Conservation (phyloP, 2,113 vertebrate genomes). For the Pyxicephalus adspersus region DNA sequence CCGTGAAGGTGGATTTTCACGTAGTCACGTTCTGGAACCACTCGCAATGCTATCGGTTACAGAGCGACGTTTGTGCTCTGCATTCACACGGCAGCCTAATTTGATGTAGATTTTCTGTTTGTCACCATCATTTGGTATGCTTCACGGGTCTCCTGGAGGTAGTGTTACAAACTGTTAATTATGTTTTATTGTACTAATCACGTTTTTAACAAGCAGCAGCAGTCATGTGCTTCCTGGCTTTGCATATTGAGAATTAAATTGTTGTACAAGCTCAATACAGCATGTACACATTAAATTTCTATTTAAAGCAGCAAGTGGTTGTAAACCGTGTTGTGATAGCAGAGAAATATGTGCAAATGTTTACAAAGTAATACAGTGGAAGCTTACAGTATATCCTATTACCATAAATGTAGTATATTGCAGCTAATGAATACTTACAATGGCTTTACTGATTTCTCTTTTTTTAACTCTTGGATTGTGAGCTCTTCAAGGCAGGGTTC, state of each 20-base stretch:
- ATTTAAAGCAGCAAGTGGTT: not conserved
- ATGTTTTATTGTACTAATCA: constrained; percentile 42
- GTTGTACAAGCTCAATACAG: constrained; percentile 7
- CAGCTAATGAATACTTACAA: no score
- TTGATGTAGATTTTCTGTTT: constrained; percentile 19
- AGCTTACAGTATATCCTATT: no score
- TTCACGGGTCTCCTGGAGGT: constrained; percentile 7
- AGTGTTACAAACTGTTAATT: constrained; percentile 37
- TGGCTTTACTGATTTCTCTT: no score
- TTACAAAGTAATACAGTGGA: no score
- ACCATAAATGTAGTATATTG: no score
- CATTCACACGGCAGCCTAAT: not conserved
- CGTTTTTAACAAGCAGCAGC: constrained; percentile 30
- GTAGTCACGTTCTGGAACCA: not conserved
- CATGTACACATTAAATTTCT: not conserved
- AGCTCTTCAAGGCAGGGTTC: no score
- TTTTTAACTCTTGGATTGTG: no score
- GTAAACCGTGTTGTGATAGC: not conserved
- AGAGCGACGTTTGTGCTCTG: not conserved
- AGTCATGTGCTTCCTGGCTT: constrained; percentile 18
- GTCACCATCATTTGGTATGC: constrained; percentile 28
- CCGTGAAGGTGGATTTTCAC: no score
- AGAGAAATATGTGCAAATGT: not conserved
- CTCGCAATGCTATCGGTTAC: constrained; percentile 20
- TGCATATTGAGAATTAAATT: constrained; percentile 5